Percentiles rank a stretch among this genome's conserved stretches.
phyloP scores from a whole-genome alignment of 2,888 invertebrate genomes.

The Drosophila heteroneura region DNA sequence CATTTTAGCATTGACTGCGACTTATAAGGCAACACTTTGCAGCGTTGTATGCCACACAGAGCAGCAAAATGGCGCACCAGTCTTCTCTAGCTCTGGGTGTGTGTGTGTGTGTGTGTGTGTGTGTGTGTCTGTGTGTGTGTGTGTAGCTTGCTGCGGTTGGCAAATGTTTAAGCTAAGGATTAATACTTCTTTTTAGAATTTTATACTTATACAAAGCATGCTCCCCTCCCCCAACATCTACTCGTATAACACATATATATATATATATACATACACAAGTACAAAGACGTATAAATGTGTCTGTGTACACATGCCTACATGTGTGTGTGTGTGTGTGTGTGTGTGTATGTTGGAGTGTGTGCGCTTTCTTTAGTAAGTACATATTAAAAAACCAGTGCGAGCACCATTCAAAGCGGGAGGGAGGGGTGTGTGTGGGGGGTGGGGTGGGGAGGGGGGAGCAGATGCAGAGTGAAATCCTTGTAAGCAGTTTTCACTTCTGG shows the following conservation, averaged over 20 bases:
- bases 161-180: slow-evolving; percentile 82
- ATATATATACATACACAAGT: not conserved
- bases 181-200: slow-evolving; percentile 80
- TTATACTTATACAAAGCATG: slow-evolving; percentile 67
- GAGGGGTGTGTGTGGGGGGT: not conserved
- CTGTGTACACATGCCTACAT: slow-evolving; percentile 9
- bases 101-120: slow-evolving; percentile 3
- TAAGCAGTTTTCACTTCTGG: slow-evolving; percentile 80
- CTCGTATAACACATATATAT: not conserved
- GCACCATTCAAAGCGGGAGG: slow-evolving; percentile 8
- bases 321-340: slow-evolving; percentile 12
- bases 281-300: not conserved
- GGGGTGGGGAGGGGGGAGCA: slow-evolving; percentile 11
- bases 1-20: not conserved
- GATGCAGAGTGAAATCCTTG: slow-evolving; percentile 71
- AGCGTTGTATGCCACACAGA: slow-evolving; percentile 12
- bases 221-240: not conserved
- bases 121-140: slow-evolving; percentile 20
- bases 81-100: not conserved
- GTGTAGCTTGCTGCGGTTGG: slow-evolving; percentile 64
- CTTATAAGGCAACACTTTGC: not conserved
- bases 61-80: slow-evolving; percentile 8
- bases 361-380: slow-evolving; percentile 50
- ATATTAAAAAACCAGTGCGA: slow-evolving; percentile 54
- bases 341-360: slow-evolving; percentile 30